Percentiles rank a stretch among this genome's conserved stretches.
These are phyloP conservation scores for Felis catus DNA, from an alignment of 2,113 vertebrate species.

Conservation along the genomic window DNA sequence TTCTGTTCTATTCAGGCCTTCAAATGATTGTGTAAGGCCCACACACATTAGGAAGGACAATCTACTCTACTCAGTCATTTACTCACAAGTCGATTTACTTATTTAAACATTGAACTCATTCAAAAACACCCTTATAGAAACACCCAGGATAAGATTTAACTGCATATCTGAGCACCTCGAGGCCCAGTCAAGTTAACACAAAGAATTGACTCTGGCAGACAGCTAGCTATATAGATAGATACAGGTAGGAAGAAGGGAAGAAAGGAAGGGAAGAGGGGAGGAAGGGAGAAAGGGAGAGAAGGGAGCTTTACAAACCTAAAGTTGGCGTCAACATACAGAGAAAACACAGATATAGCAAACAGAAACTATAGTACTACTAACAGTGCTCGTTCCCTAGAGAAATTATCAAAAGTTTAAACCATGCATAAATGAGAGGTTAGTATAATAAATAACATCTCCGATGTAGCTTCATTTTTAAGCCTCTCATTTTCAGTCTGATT, in stretches of 20 bases:
- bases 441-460: not conserved
- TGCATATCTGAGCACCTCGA: not conserved
- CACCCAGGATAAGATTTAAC: not conserved
- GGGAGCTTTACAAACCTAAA: not conserved
- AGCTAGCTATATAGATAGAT: not conserved
- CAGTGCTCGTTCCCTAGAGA: not conserved
- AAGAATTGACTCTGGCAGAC: not conserved
- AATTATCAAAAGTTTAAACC: not conserved
- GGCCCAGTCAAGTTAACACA: not conserved
- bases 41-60: not conserved
- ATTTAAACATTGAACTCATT: not conserved
- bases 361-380: not conserved
- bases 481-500: slow-evolving; percentile 33
- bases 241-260: not conserved
- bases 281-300: too few species aligned
- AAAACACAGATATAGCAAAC: not conserved
- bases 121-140: not conserved
- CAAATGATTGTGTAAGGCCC: not conserved
- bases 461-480: not conserved
- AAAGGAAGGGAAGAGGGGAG: too few species aligned
- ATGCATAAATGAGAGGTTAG: not conserved
- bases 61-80: not conserved
- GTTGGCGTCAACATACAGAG: not conserved
- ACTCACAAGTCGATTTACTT: not conserved
- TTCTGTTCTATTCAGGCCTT: not conserved